Base-by-base conservation (phyloP, 2,113 vertebrate genomes). In the Ranitomeya variabilis region DNA sequence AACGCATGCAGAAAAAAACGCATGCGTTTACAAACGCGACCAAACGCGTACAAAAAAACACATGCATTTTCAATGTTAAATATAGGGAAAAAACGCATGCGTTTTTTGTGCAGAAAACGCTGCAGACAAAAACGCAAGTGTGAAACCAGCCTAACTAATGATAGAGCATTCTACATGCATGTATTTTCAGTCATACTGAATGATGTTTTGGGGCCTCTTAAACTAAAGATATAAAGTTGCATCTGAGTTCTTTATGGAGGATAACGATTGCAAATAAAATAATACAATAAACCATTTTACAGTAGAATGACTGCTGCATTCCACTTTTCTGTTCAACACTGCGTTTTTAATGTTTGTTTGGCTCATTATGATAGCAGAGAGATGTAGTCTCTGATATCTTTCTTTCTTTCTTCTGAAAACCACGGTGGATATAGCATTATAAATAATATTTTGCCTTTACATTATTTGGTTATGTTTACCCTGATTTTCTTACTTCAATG, bases 401-500 rank as follows among this genome's bases (percentile, higher is more conserved):
- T 26, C 3, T 60, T 55, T 45, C 37, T 45, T 57, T 79, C n/a
- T 80, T 23, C 7, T 80, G n/a, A 55, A 78, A 51, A 23, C 51
- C 51, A n/a, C 14, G 13, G 15, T 37, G 37, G 37, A 83, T 1
- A 66, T 83, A 45, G 45, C 23, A 11, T 82, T 79, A 83, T 31
- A 82, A 62, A 51, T 55, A 87, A 67, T 74, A 13, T 51, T 37
- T 73, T 60, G 77, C 26, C 73, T 73, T 67, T 59, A 81, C 18
- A 81, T 19, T 37, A 52, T 74, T 62, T 51, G 3, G 26, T 45
- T 31, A 76, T 57, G 71, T 45, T 87, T 59, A 73, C 76, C 21
- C 51, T 37, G 6, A 59, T 88, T 74, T 57, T 87, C 66, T 66
- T 81, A 23, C 26, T 74, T 60, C 86, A 62, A 51, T 60, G 31